Conservation (phyloP, 1,140 invertebrate species). For the Coptotermes formosanus region DNA sequence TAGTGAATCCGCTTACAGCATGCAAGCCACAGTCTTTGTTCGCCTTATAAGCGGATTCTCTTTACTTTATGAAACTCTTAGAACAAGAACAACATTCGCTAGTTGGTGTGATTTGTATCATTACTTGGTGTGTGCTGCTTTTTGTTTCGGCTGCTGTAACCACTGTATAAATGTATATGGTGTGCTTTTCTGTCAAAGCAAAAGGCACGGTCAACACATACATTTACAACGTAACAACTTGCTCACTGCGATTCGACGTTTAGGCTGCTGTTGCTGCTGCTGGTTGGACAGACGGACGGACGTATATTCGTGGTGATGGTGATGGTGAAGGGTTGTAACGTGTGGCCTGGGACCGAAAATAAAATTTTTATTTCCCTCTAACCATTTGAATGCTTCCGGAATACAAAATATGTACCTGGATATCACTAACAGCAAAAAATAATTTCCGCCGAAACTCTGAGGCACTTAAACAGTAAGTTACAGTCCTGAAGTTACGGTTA, state of each 20-base stretch:
- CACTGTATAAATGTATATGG: background rate
- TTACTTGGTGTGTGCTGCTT: background rate
- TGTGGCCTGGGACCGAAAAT: background rate
- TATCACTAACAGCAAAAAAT: background rate
- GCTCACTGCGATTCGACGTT: background rate
- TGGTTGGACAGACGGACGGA: background rate
- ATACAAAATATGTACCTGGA: background rate
- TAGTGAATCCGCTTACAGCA: no score
- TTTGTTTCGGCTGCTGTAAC: background rate
- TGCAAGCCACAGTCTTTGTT: no score
- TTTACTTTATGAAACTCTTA: no score
- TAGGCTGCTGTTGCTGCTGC: slow-evolving; percentile 11
- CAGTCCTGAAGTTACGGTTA: background rate
- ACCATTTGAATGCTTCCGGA: background rate
- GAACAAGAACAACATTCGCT: no score
- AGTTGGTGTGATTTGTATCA: no score
- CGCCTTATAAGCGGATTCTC: no score
- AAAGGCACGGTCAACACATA: background rate
- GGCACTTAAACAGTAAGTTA: background rate
- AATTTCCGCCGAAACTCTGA: background rate
- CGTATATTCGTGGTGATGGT: background rate
- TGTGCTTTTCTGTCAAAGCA: background rate
- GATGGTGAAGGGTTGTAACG: background rate
- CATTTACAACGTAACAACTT: background rate
- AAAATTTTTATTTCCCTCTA: background rate